phyloP scores from a whole-genome alignment of 2,113 vertebrate species.

The Recurvirostra avosetta region DNA sequence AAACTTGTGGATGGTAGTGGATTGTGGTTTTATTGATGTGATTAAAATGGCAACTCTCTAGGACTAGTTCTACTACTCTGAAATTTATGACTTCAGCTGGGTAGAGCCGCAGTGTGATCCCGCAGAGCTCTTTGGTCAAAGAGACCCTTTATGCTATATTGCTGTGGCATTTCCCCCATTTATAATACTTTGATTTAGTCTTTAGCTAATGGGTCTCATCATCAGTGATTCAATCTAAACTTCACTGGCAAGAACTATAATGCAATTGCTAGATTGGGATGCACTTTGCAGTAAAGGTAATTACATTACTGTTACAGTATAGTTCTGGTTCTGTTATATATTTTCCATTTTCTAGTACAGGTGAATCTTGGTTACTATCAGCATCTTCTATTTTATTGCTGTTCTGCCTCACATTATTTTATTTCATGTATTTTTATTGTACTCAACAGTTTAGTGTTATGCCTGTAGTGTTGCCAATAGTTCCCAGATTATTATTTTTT shows the following conservation, averaged over 20 bases:
- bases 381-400: background rate
- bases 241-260: background rate
- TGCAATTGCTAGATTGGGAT: background rate
- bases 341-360: background rate
- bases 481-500: background rate
- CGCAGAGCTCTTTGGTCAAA: background rate
- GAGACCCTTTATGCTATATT: background rate
- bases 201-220: background rate
- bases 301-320: background rate
- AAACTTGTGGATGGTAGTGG: background rate
- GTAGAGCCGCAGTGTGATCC: background rate
- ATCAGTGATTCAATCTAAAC: background rate
- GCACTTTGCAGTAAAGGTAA: background rate
- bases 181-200: background rate
- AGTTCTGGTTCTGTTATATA: background rate
- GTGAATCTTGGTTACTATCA: background rate
- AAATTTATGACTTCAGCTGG: background rate
- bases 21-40: background rate
- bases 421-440: background rate
- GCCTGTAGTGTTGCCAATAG: background rate
- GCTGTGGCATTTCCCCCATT: background rate
- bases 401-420: background rate
- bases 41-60: background rate
- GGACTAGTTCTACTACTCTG: background rate
- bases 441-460: background rate